Evolutionary conservation across 2,113 vertebrate genomes (phyloP), one percentile per base, ranked within the genome.

Genomic region (Lepisosteus oculatus): DNA sequence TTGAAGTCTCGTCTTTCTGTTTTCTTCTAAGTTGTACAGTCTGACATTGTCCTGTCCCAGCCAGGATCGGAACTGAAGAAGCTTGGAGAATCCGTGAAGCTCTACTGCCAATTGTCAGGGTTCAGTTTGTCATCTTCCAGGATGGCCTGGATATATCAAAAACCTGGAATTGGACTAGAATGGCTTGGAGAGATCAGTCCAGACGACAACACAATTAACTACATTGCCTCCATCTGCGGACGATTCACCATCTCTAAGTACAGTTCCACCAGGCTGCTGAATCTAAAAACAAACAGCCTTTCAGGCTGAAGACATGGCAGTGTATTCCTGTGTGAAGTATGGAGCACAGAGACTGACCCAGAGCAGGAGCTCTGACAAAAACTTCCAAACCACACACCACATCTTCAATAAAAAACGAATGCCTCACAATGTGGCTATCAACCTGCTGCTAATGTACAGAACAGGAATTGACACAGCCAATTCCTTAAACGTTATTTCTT

Each of bases 251-350:
- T 72, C 65, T 59, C 63, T n/a, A 72, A 62, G 41, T 51, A 76
- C 14, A 68, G 68, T 29, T 61, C 69, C 13, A 2, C 47, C 14
- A 72, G 43, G 43, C 55, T 29, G 45, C 51, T 72, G 11, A 65
- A 69, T 42, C 47, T 76, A n/a, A 56, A 76, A 62, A 55, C 72
- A 57, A 65, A 57, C 45, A 68, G 44, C 17, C 57, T 76, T 44
- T 17, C 67, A 42, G 17, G 0, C 55, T 2, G 74, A 75, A 43
- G 74, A 75, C 63, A 71, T 63, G 3, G 69, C 74, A 13, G 54
- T 67, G 43, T 75, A 75, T 71, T 75, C 71, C 63, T 75, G 74
- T 71, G 64, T 55, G 2, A 57, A 43, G 3, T 51, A 75, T 61
- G 29, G 29, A 29, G 5, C 57, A 61, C 57, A 61, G 57, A 12